Evolutionary conservation across 2,888 invertebrate genomes (phyloP).

Genomic region (Drosophila hamatofila): DNA sequence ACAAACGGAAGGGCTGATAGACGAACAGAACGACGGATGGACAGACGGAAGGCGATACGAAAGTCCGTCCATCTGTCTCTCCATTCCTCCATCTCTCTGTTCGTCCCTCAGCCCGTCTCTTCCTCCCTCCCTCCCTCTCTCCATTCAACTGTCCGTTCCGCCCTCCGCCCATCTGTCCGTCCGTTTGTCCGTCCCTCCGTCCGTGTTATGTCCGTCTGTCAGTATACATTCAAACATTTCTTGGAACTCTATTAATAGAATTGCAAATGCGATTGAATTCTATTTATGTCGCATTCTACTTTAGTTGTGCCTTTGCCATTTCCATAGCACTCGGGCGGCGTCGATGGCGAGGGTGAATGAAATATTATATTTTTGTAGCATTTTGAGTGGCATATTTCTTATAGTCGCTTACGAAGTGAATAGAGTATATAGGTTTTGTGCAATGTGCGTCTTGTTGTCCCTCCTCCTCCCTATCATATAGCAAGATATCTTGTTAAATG

Average conservation of each 20-base stretch:
- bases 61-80: too few species aligned
- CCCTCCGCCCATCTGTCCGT: neutral
- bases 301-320: neutral
- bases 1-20: too few species aligned
- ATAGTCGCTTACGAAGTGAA: neutral
- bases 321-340: neutral
- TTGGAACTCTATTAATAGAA: neutral
- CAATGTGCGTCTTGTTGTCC: too few species aligned
- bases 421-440: neutral
- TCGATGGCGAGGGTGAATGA: too few species aligned
- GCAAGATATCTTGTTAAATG: neutral
- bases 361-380: neutral
- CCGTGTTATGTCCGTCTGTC: neutral
- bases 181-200: neutral
- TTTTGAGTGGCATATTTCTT: neutral
- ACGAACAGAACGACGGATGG: too few species aligned
- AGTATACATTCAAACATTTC: neutral
- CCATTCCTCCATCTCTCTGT: neutral
- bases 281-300: neutral
- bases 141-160: too few species aligned
- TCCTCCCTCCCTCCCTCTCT: neutral
- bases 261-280: neutral
- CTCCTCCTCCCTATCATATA: too few species aligned
- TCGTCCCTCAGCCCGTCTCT: neutral
- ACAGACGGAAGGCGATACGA: too few species aligned